Evolutionary conservation across 2,113 vertebrate species (phyloP), one percentile per base, ranked within the genome.

Genomic region (Oncorhynchus nerka): DNA sequence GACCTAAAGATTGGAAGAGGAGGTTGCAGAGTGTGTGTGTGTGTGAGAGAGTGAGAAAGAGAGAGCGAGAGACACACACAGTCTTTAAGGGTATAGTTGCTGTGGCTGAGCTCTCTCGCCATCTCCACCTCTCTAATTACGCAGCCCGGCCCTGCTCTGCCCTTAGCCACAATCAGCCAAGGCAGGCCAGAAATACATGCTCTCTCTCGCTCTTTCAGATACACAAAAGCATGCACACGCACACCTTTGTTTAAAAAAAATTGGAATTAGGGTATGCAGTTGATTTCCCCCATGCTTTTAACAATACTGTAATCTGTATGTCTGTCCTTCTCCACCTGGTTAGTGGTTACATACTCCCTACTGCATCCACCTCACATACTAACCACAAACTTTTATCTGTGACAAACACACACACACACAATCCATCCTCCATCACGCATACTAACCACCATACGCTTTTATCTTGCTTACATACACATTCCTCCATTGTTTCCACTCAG

Each of bases 131-230:
- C 93, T 93, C 84, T 94, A 93, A 94, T 94, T 93, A 94, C 84
- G 66, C 81, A 77, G 45, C 85, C 84, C 73, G 55, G 86, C 39
- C 39, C 39, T 45, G 39, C 84, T 92, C 91, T 92, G 90, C 92
- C 92, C 92, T 89, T 83, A 89, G 84, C 93, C 92, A 89, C 92
- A 94, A 45, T 45, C 39, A 45, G 39, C 39, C 86, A 87, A 89
- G 86, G 92, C 90, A 91, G 91, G 91, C 92, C 92, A 93, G 93
- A 93, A 93, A 93, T 93, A 93, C 89, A 92, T 86, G 85, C 87
- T 92, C 85, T 92, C 85, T 81, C 91, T 93, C 92, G 91, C 93
- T 92, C 89, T 77, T 89, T 91, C 83, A 92, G 91, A 11, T 9
- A 39, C 39, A 39, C 39, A 2, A 39, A 39, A 39, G 39, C 39